phyloP scores from a whole-genome alignment of 2,113 vertebrate species.

The Albula glossodonta region DNA sequence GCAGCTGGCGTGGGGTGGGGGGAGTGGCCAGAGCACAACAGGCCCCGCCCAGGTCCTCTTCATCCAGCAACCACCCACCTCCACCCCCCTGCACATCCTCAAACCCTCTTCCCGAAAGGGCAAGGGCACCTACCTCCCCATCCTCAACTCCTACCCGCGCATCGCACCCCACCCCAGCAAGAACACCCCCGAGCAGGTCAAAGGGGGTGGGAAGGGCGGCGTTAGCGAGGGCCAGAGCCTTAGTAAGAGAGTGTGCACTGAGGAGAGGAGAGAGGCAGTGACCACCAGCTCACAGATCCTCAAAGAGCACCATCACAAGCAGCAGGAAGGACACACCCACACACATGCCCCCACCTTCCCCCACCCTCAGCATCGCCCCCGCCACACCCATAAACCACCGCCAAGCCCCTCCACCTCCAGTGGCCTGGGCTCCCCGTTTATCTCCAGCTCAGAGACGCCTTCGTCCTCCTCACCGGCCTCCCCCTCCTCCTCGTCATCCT shows the following conservation, averaged over 20 bases:
- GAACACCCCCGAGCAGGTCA: conserved; percentile 51
- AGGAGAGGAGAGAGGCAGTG: conserved; percentile 40
- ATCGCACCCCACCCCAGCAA: conserved; percentile 66
- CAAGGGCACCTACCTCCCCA: conserved; percentile 56
- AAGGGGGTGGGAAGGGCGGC: conserved; percentile 10
- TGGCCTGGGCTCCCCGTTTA: conserved; percentile 30
- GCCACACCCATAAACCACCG: conserved; percentile 29
- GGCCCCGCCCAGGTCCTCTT: conserved; percentile 50
- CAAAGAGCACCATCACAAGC: conserved; percentile 35
- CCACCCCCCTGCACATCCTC: conserved; percentile 28
- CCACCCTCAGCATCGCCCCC: conserved; percentile 15
- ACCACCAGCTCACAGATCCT: conserved; percentile 28
- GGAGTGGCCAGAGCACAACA: not conserved
- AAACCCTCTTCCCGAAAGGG: conserved; percentile 36
- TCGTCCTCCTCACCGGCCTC: conserved; percentile 16
- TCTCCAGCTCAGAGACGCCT: conserved; percentile 35
- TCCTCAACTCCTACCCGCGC: conserved; percentile 64
- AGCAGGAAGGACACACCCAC: conserved; percentile 33
- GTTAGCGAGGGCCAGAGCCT: conserved; percentile 44
- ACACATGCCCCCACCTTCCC: not conserved
- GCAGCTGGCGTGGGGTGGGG: conserved; percentile 47
- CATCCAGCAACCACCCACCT: conserved; percentile 51
- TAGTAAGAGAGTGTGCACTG: conserved; percentile 61
- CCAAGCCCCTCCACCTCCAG: conserved; percentile 24
- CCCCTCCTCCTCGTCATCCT: conserved; percentile 17